Percentiles rank a stretch among this genome's conserved stretches.
Evolutionary conservation across 2,888 invertebrate species (phyloP).

Genomic region (Trissolcus brochymenae): DNA sequence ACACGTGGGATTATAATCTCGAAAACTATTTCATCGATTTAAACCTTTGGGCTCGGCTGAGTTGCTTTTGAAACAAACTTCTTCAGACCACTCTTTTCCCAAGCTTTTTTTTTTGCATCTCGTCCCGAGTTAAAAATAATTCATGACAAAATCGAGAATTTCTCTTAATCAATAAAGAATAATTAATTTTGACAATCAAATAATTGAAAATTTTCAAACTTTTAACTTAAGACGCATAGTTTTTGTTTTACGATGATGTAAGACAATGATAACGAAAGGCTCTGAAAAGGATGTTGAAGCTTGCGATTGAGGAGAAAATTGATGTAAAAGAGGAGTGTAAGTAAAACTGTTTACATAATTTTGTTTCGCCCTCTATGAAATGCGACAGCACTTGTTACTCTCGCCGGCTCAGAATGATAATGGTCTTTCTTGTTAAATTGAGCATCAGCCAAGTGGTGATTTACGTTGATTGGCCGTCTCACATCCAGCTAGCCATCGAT

Average conservation of each 20-base stretch:
- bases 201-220: too few relatives aligned
- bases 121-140: conserved; percentile 14
- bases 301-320: too few relatives aligned
- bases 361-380: conserved; percentile 38
- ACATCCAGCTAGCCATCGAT: conserved; percentile 45
- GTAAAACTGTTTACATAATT: conserved; percentile 45
- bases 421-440: conserved; percentile 76
- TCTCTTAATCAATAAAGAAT: too few relatives aligned
- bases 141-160: conserved; percentile 24
- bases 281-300: too few relatives aligned
- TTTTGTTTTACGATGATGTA: too few relatives aligned
- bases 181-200: background rate
- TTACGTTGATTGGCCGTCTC: conserved; percentile 75
- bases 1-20: conserved; percentile 54
- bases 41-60: conserved; percentile 40
- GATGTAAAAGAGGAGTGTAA: background rate
- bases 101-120: background rate
- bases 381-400: conserved; percentile 66
- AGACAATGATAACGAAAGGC: too few relatives aligned
- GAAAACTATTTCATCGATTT: conserved; percentile 51
- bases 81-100: conserved; percentile 20
- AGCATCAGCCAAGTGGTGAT: conserved; percentile 74
- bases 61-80: conserved; percentile 46
- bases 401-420: conserved; percentile 71
- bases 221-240: too few relatives aligned